Evolutionary conservation across 1,140 invertebrate species (phyloP).

Genomic region (Catajapyx aquilonaris): DNA sequence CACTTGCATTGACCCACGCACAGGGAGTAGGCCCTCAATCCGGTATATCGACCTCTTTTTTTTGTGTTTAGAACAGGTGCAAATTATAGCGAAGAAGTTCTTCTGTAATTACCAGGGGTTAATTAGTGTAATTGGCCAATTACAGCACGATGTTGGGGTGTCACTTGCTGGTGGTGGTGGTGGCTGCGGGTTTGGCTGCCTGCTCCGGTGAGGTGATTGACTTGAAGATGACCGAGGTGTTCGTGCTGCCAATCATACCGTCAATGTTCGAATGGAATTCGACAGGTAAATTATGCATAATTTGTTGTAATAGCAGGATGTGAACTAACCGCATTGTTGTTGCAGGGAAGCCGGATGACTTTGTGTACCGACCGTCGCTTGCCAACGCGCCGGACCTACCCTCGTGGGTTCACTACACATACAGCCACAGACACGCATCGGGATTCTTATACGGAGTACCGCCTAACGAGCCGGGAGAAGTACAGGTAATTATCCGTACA

Average conservation of each 20-base stretch:
- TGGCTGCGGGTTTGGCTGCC: no score
- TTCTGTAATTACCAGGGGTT: no score
- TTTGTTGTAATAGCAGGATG: neutral
- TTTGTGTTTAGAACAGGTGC: no score
- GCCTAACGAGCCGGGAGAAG: slow-evolving; percentile 30
- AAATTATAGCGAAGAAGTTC: no score
- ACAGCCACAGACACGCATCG: slow-evolving; percentile 42
- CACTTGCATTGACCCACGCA: no score
- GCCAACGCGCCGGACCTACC: slow-evolving; percentile 55
- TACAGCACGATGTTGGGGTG: no score
- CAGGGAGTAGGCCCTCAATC: no score
- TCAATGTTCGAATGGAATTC: slow-evolving; percentile 26
- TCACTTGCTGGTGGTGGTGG: no score
- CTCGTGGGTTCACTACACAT: slow-evolving; percentile 58
- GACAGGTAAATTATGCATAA: slow-evolving; percentile 18
- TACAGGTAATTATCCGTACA: slow-evolving; percentile 20
- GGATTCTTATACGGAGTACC: slow-evolving; percentile 63
- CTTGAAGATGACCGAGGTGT: slow-evolving; percentile 21
- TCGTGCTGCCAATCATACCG: slow-evolving; percentile 25
- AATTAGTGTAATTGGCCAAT: no score
- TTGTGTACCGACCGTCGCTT: slow-evolving; percentile 41
- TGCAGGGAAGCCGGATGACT: slow-evolving; percentile 31
- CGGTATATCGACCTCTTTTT: no score
- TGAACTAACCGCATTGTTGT: slow-evolving; percentile 6
- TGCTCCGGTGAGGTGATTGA: no score